Conservation (phyloP, 2,113 vertebrate genomes). For the Prietella phreatophila region DNA sequence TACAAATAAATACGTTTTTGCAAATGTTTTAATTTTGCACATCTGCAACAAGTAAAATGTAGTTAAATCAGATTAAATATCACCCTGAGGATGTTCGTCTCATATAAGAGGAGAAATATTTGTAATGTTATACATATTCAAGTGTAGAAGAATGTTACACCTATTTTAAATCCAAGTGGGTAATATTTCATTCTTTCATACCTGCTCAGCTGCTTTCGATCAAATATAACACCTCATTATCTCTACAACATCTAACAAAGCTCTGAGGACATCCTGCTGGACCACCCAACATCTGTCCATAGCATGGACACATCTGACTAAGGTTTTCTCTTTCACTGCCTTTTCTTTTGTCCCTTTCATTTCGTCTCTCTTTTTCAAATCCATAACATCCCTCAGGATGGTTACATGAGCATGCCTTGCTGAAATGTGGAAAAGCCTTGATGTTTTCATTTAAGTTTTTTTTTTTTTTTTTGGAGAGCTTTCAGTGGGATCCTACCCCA, state of each 20-base stretch:
- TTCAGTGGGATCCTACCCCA: slow-evolving; percentile 42
- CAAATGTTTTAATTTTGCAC: slow-evolving; percentile 18
- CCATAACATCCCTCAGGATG: slow-evolving; percentile 43
- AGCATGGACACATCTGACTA: slow-evolving; percentile 28
- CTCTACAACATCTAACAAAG: slow-evolving; percentile 30
- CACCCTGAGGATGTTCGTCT: slow-evolving; percentile 27
- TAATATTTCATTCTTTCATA: slow-evolving; percentile 18
- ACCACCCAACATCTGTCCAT: slow-evolving; percentile 47
- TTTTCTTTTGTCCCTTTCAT: slow-evolving; percentile 45
- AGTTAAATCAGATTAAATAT: slow-evolving; percentile 19
- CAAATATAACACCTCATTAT: not conserved
- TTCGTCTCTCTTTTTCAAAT: slow-evolving; percentile 49
- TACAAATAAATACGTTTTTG: not conserved
- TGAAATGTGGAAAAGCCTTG: slow-evolving; percentile 51
- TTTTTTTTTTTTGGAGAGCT: slow-evolving; percentile 29
- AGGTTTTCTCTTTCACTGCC: slow-evolving; percentile 43
- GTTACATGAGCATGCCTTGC: slow-evolving; percentile 48
- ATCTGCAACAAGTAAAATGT: slow-evolving; percentile 28
- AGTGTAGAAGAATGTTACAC: slow-evolving; percentile 30
- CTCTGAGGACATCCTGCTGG: slow-evolving; percentile 39
- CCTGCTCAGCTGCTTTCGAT: slow-evolving; percentile 29
- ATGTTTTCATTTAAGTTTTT: slow-evolving; percentile 50
- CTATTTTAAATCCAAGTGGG: slow-evolving; percentile 25
- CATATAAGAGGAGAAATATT: slow-evolving; percentile 38
- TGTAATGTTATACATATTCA: slow-evolving; percentile 29